Base-by-base conservation (phyloP, 2,113 vertebrate species). In the Enhydra lutris region DNA sequence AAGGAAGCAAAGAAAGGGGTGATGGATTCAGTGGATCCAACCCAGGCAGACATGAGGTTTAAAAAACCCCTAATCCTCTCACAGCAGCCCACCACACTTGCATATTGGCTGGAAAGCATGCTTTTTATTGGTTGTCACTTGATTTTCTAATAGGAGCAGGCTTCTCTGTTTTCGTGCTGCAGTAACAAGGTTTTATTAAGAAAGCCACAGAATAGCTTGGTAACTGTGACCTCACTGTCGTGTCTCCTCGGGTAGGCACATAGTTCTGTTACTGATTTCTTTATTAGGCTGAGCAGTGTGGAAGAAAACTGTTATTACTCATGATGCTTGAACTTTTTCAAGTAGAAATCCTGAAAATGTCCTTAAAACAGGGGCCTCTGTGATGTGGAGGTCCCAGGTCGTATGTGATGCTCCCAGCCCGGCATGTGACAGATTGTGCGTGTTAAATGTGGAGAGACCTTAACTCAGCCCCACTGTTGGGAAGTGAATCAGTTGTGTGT, bases 161-260 rank as follows among this genome's bases (percentile, higher is more conserved):
- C 4, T 23, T 24, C 65, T 86, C 82, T 63, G 97, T 78, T 36
- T 97, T 85, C 91, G 91, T 82, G 90, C 89, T 52, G 91, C 0
- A 73, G 13, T 84, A 85, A 65, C 88, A 97, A 94, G 97, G 92
- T 96, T 98, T 98, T 96, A 63, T 79, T 95, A 31, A 82, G 97
- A 89, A 95, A 96, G 95, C 74, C 3, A 39, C 65, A 89, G 92
- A 65, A 50, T 61, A 20, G 90, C 59, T 94, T 93, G 84, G 65
- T 71, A 36, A 15, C 26, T 86, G 81, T 0, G 59, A 23, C 52
- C 3, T 0, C 10, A 63, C 29, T 9, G 0, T 7, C 12, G 26
- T 17, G 34, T 42, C 79, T 55, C 24, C 24, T 89, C 1, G 4
- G n/a, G 24, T n/a, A 3, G 1, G n/a, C 8, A 3, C 8, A 0